These are phyloP conservation scores for Asarcornis scutulata DNA, from an alignment of 2,113 vertebrate species.

Conservation along the genomic window DNA sequence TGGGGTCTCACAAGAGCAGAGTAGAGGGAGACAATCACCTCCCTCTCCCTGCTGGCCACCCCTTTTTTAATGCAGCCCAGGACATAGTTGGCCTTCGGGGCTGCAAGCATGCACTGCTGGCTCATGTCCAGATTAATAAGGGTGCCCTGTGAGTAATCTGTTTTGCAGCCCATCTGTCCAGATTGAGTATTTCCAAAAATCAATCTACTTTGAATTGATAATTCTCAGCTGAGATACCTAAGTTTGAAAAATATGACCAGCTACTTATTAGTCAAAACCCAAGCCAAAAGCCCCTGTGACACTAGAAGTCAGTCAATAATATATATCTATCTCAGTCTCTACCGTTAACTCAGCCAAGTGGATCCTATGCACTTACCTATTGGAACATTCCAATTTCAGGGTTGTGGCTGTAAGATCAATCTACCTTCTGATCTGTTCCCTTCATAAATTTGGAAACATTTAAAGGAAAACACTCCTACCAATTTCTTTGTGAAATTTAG, in stretches of 20 bases:
- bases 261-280: not conserved
- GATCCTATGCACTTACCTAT: not conserved
- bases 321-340: not conserved
- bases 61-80: no score
- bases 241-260: not conserved
- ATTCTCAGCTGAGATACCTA: not conserved
- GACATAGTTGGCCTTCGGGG: no score
- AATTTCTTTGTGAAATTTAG: not conserved
- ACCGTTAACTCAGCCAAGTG: not conserved
- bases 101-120: no score
- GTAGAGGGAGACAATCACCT: no score
- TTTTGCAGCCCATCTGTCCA: constrained; percentile 12
- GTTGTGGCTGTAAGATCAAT: not conserved
- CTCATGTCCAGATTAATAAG: not conserved
- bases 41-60: no score
- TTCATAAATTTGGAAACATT: not conserved
- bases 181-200: constrained; percentile 15
- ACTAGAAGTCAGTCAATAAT: not conserved
- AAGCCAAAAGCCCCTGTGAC: not conserved
- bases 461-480: not conserved
- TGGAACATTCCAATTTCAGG: not conserved
- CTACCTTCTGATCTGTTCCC: not conserved
- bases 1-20: no score
- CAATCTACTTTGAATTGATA: not conserved
- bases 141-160: constrained; percentile 32